These are phyloP conservation scores for Paraplagusia blochii DNA, from an alignment of 2,113 vertebrate genomes.

Conservation along the genomic window DNA sequence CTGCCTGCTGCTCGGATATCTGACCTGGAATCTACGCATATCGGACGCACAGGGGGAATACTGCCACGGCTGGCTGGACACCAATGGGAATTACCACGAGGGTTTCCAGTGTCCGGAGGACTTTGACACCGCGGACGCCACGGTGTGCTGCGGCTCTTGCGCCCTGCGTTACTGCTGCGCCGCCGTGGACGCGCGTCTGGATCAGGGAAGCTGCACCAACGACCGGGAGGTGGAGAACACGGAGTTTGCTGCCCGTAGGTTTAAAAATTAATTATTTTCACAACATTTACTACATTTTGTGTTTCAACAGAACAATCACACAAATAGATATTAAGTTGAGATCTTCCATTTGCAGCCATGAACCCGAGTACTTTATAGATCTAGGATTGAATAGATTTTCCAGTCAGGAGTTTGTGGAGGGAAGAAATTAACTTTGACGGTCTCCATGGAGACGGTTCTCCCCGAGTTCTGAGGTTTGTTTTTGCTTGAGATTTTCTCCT, in stretches of 20 bases:
- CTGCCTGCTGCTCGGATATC: conserved; percentile 81
- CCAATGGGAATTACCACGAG: conserved; percentile 85
- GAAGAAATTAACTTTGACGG: too few species aligned
- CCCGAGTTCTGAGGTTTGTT: too few species aligned
- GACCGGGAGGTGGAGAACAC: conserved; percentile 82
- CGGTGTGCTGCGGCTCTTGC: conserved; percentile 94
- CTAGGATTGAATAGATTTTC: too few species aligned
- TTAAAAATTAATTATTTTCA: too few species aligned
- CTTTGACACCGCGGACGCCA: conserved; percentile 89
- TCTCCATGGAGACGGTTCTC: too few species aligned
- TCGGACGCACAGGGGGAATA: conserved; percentile 85
- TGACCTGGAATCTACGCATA: conserved; percentile 78
- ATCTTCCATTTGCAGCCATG: too few species aligned
- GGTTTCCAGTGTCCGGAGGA: conserved; percentile 96
- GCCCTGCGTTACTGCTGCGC: conserved; percentile 93
- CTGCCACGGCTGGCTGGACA: conserved; percentile 94
- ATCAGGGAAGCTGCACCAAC: conserved; percentile 92
- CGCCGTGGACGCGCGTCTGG: conserved; percentile 84
- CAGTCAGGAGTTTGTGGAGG: too few species aligned
- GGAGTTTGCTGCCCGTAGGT: conserved; percentile 79
- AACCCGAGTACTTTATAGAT: too few species aligned
- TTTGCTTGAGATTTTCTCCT: too few species aligned
- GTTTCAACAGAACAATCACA: too few species aligned
- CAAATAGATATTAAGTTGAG: too few species aligned
- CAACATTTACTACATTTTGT: too few species aligned